These are phyloP conservation scores for Acheta domesticus DNA, from an alignment of 2,888 invertebrate genomes.

Conservation along the genomic window DNA sequence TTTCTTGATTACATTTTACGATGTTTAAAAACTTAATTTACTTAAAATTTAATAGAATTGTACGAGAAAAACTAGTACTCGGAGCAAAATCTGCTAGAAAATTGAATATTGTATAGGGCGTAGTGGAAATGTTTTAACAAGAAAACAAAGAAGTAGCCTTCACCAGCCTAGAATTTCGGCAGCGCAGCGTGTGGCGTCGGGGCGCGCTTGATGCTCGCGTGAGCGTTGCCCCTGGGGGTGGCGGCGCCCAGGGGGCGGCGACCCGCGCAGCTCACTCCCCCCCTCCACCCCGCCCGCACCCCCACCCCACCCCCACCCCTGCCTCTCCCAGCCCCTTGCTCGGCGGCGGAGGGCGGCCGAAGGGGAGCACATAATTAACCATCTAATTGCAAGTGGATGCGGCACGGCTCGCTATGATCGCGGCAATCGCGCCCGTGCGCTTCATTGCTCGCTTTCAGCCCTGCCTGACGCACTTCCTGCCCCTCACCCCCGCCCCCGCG, in stretches of 20 bases:
- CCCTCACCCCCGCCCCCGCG: not conserved
- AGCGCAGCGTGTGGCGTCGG: not conserved
- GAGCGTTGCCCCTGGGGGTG: no score
- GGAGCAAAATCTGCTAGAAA: no score
- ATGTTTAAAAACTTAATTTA: no score
- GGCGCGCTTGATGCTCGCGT: not conserved
- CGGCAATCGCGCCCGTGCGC: constrained; percentile 25
- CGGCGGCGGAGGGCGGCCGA: not conserved
- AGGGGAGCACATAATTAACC: constrained; percentile 35
- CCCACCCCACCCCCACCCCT: not conserved
- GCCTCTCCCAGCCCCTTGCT: not conserved
- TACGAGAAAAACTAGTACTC: no score
- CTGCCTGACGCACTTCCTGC: constrained; percentile 32
- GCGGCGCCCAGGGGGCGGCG: not conserved
- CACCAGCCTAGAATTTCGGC: not conserved
- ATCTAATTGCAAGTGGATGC: constrained; percentile 35
- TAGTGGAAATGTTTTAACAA: no score
- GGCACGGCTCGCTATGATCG: constrained; percentile 33
- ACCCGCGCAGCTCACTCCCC: not conserved
- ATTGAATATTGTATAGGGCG: no score
- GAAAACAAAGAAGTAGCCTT: no score
- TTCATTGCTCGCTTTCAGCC: constrained; percentile 36
- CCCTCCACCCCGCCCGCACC: not conserved
- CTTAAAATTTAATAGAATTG: no score
- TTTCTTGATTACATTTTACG: no score